Percentiles rank a stretch among this genome's conserved stretches.
Conservation (phyloP, 2,888 invertebrate species). For the Eristalinus aeneus region DNA sequence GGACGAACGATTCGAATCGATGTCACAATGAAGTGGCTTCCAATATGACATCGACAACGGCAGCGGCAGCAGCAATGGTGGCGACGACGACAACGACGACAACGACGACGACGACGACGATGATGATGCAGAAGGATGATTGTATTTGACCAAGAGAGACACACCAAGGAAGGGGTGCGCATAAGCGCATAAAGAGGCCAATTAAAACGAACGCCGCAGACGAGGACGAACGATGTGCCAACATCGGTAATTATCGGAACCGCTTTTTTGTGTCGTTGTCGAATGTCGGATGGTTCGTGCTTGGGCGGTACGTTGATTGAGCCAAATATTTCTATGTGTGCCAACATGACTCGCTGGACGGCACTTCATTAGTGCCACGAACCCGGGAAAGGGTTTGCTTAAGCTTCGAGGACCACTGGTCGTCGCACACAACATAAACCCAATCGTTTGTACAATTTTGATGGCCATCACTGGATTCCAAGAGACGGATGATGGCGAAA, state of each 20-base stretch:
- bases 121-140: conserved; percentile 30
- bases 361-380: conserved; percentile 54
- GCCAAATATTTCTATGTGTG: conserved; percentile 66
- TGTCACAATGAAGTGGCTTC: conserved; percentile 37
- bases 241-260: conserved; percentile 67
- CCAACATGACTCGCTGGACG: conserved; percentile 63
- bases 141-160: conserved; percentile 52
- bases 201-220: conserved; percentile 41
- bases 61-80: neutral
- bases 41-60: neutral
- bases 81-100: neutral
- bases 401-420: conserved; percentile 53
- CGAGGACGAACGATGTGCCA: conserved; percentile 1
- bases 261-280: conserved; percentile 55
- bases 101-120: neutral
- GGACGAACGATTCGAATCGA: conserved; percentile 28
- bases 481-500: conserved; percentile 10
- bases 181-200: conserved; percentile 43
- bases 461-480: conserved; percentile 42
- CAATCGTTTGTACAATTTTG: conserved; percentile 68
- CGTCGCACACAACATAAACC: conserved; percentile 41
- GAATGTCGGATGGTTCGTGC: conserved; percentile 18
- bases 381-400: conserved; percentile 41
- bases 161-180: conserved; percentile 1
- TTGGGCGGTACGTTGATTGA: conserved; percentile 63